Base-by-base conservation (phyloP, 2,797 vertebrate genomes). In the Triplophysa yarkandensis region DNA sequence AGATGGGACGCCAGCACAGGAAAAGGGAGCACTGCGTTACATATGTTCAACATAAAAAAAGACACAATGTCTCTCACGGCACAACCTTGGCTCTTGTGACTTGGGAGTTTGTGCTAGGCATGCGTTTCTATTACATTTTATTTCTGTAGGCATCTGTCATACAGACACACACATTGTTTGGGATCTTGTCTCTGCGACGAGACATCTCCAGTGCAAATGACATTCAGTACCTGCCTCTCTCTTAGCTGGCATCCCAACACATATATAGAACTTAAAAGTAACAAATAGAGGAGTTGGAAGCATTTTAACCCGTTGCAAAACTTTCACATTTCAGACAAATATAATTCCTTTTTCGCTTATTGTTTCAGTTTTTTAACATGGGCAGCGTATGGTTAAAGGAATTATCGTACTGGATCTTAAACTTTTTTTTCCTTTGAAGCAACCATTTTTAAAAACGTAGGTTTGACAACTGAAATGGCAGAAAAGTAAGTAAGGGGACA, bases 41-140 rank as follows among this genome's bases (percentile, higher is more conserved):
- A 81, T 76, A 77, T 77, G 79, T 81, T 79, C 16, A 30, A 69
- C 77, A 77, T 81, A 74, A 77, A 78, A 78, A 48, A 36, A 78
- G 68, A 74, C 63, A 67, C 63, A 76, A 67, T 54, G 71, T 32
- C n/a, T 60, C 14, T 28, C 10, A 76, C 61, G 69, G 44, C 67
- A 63, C 58, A 80, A 75, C 34, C 30, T 34, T 72, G 64, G 41
- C 21, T 30, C 55, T 48, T 52, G 61, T 48, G 44, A 66, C 36
- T 27, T 43, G 21, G 67, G 60, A 41, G 46, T 74, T 44, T 10
- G 50, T 32, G 55, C 61, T 28, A 41, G 30, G 34, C 11, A 71
- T 57, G 48, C 58, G 27, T 46, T 43, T 58, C 28, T 50, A 39
- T 57, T 34, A 13, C 46, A 32, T 54, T 36, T 27, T 14, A 23